phyloP scores from a whole-genome alignment of 1,140 invertebrate species.

The Eriosoma lanigerum region DNA sequence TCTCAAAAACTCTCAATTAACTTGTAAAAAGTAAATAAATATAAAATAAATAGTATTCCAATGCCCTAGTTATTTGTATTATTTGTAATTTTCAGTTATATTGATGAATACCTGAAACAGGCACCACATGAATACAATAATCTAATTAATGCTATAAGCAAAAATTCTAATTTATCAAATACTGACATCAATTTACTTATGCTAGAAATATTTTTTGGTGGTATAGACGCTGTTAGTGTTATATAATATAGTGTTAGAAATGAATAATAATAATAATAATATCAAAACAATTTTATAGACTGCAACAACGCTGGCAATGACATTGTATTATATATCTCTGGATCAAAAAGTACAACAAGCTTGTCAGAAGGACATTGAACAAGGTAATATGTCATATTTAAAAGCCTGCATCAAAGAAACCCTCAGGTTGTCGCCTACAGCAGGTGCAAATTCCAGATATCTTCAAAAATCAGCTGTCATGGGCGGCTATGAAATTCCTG shows the following conservation, averaged over 20 bases:
- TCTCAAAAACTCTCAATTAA: constrained; percentile 57
- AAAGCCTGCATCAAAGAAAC: constrained; percentile 72
- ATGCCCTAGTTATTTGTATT: constrained; percentile 8
- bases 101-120: constrained; percentile 53
- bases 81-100: constrained; percentile 51
- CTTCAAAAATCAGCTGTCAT: constrained; percentile 59
- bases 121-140: constrained; percentile 52
- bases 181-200: constrained; percentile 57
- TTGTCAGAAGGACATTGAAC: constrained; percentile 61
- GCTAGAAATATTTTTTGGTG: constrained; percentile 59
- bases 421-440: constrained; percentile 62
- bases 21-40: constrained; percentile 55
- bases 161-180: constrained; percentile 55
- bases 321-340: constrained; percentile 66
- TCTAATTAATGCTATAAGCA: constrained; percentile 56
- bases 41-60: constrained; percentile 13
- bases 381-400: constrained; percentile 60
- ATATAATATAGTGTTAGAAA: neutral
- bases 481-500: constrained; percentile 60
- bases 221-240: constrained; percentile 58
- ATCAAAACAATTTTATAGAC: constrained; percentile 59
- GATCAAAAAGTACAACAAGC: constrained; percentile 61
- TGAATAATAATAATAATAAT: neutral
- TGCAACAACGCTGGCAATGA: constrained; percentile 59
- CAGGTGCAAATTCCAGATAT: constrained; percentile 60